phyloP scores from a whole-genome alignment of 2,113 vertebrate species.

The Myanophis thanlyinensis region DNA sequence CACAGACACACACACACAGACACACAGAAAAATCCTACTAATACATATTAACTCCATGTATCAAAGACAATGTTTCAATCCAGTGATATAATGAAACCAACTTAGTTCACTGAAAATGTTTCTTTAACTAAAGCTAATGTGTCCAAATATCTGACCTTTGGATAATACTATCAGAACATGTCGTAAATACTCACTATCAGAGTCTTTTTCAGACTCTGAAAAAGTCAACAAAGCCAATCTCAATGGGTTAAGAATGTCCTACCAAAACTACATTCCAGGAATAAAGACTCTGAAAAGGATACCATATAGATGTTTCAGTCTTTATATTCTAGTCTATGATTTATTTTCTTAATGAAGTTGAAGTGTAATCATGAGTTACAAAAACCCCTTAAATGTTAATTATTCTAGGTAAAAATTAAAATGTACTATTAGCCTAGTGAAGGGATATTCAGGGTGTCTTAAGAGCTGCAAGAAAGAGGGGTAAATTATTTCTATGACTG shows the following conservation, averaged over 20 bases:
- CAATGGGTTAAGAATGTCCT: background rate
- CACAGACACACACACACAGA: too few relatives aligned
- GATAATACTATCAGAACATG: background rate
- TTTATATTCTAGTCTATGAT: background rate
- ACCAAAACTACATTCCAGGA: background rate
- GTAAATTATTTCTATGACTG: background rate
- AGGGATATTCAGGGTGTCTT: background rate
- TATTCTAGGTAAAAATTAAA: background rate
- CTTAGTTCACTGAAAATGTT: background rate
- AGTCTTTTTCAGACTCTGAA: background rate
- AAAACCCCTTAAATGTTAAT: background rate
- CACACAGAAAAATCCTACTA: too few relatives aligned
- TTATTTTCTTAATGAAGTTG: background rate
- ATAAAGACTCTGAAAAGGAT: background rate
- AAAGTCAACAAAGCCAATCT: background rate
- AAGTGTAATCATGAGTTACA: background rate
- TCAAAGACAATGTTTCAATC: background rate
- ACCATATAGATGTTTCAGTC: background rate
- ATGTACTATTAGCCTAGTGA: background rate
- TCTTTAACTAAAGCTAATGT: background rate
- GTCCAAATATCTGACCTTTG: background rate
- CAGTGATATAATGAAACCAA: background rate
- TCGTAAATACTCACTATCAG: background rate
- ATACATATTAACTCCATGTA: background rate
- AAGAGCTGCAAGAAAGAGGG: background rate